Base-by-base conservation (phyloP, 2,888 invertebrate genomes). In the Ptychoptera albimana region DNA sequence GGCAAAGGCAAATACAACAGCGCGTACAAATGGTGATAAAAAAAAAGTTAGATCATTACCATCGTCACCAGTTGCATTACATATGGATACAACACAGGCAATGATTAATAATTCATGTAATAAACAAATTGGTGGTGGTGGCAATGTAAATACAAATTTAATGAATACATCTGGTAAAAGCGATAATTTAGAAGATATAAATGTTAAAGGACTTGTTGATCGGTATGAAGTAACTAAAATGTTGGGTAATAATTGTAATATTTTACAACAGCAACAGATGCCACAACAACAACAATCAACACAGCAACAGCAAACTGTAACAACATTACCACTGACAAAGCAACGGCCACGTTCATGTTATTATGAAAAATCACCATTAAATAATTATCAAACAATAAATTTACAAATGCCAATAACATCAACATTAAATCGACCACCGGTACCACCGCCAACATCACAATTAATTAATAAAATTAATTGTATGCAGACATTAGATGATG, bases 121-220 rank as follows among this genome's bases (percentile, higher is more conserved):
- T 46, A 23, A 23, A 23, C 3, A 23, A 5, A 23, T 23, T 23
- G 7, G 3, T 23, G 7, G 23, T 7, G 23, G 23, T 23, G 7
- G 3, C 7, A 23, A 23, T 23, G n/a, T n/a, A n/a, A 43, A 57
- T 56, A 12, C 53, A 14, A 57, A 53, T 45, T 50, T 53, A 42
- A 54, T n/a, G n/a, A n/a, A n/a, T n/a, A n/a, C n/a, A n/a, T n/a
- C 51, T 37, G 58, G 58, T 48, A 52, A 54, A 50, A 55, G 55
- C 52, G 57, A 56, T 36, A 42, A 44, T 23, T 23, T 23, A 57
- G 81, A 81, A 55, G 59, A 77, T 55, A 59, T 60, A 50, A 83
- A 82, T 49, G 82, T 86, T 50, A 77, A 77, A 58, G 79, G 77
- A 50, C 64, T 86, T 53, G 82, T 85, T 47, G 84, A 77, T 49